A percentile compares a stretch with the other conserved stretches of the same genome.
These are phyloP conservation scores for Octodon degus DNA, from an alignment of 2,113 vertebrate species.

Conservation along the genomic window DNA sequence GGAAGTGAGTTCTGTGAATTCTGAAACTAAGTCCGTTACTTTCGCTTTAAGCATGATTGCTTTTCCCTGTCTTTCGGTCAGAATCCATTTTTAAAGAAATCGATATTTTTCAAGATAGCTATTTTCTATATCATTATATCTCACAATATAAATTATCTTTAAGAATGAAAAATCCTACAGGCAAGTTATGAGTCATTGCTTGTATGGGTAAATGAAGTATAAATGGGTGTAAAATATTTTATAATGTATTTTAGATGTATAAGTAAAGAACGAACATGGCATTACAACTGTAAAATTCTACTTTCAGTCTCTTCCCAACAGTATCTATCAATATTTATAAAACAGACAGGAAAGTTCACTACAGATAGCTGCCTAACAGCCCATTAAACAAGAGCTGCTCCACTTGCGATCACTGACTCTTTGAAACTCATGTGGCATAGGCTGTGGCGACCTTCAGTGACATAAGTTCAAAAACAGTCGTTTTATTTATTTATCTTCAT, in stretches of 20 bases:
- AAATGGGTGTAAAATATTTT: background rate
- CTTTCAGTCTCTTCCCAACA: slow-evolving; percentile 5
- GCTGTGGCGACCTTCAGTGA: background rate
- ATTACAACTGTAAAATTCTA: rapidly evolving
- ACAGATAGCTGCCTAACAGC: slow-evolving; percentile 13
- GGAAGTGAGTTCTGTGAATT: background rate
- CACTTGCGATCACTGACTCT: slow-evolving; percentile 25
- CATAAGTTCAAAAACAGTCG: slow-evolving; percentile 62
- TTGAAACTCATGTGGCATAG: slow-evolving; percentile 51
- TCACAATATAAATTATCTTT: background rate
- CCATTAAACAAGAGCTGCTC: slow-evolving; percentile 36
- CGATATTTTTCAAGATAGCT: slow-evolving; percentile 25
- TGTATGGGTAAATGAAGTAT: background rate
- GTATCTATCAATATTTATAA: slow-evolving; percentile 43
- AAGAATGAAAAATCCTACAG: background rate
- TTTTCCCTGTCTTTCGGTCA: background rate
- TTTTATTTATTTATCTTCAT: slow-evolving; percentile 38
- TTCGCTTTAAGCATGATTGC: background rate
- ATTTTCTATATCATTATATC: background rate
- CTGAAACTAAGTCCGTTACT: slow-evolving; percentile 17
- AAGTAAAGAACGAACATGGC: background rate
- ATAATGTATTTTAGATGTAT: slow-evolving; percentile 44
- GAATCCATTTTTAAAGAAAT: slow-evolving; percentile 42
- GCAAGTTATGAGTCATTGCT: background rate
- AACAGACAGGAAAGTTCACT: background rate